Conservation (phyloP, 92 coral and sea anemone genomes). For the Muricea muricata region DNA sequence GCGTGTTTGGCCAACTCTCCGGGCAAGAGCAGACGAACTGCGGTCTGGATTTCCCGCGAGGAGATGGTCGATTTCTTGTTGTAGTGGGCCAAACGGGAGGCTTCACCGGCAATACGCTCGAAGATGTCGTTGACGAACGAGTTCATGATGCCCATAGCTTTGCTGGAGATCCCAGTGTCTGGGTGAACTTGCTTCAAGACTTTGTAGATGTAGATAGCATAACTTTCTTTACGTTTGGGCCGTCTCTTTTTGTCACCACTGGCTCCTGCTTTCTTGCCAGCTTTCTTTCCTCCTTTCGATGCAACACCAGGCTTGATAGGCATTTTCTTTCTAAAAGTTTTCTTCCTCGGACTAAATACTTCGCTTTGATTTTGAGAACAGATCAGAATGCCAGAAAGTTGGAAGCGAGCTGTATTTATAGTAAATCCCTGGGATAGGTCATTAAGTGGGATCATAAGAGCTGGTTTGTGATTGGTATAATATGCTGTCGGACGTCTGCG, state of each 20-base stretch:
- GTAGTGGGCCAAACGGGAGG: slow-evolving; percentile 91
- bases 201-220: slow-evolving; percentile 71
- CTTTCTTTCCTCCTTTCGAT: slow-evolving; percentile 42
- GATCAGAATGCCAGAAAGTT: background rate
- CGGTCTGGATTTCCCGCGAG: slow-evolving; percentile 76
- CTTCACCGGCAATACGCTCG: slow-evolving; percentile 90
- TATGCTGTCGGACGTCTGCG: background rate
- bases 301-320: slow-evolving; percentile 18
- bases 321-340: background rate
- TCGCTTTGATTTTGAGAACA: background rate
- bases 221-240: slow-evolving; percentile 44
- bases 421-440: background rate
- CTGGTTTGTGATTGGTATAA: background rate
- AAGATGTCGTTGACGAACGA: slow-evolving; percentile 86
- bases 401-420: background rate
- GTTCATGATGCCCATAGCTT: slow-evolving; percentile 96
- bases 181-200: slow-evolving; percentile 81
- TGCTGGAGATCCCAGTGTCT: slow-evolving; percentile 93
- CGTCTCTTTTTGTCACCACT: slow-evolving; percentile 34
- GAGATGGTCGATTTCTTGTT: slow-evolving; percentile 86
- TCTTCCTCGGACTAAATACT: background rate
- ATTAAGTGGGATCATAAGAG: background rate
- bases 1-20: slow-evolving; percentile 99
- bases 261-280: slow-evolving; percentile 38
- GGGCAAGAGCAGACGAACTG: slow-evolving; percentile 69